phyloP scores from a whole-genome alignment of 1,140 invertebrate genomes.

The Hydropsyche tenuis region DNA sequence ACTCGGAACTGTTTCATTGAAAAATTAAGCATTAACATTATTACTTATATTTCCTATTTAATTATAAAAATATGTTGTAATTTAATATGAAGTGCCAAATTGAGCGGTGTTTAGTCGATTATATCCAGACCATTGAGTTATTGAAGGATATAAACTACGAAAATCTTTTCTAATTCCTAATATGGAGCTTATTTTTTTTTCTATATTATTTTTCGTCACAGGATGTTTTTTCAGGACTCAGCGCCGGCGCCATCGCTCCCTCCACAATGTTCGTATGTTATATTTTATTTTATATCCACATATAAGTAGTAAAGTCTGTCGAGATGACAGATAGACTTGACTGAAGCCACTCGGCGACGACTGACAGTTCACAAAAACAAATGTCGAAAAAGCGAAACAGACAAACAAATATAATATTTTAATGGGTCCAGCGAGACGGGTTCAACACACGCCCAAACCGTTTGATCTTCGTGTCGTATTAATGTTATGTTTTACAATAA shows the following conservation, averaged over 20 bases:
- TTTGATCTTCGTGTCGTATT: constrained; percentile 15
- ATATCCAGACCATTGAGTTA: too few species aligned
- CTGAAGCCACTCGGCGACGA: constrained; percentile 35
- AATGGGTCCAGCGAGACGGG: constrained; percentile 22
- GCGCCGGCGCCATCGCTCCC: constrained; percentile 33
- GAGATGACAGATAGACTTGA: constrained; percentile 32
- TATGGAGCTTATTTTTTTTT: neutral
- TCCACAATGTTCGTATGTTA: neutral
- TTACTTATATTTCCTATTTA: too few species aligned
- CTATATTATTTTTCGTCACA: neutral
- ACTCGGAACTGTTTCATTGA: too few species aligned
- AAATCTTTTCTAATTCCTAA: too few species aligned
- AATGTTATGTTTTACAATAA: neutral
- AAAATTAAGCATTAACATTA: too few species aligned
- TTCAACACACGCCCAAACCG: constrained; percentile 5
- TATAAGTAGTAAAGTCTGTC: neutral
- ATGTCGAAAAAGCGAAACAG: neutral
- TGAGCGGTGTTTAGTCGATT: too few species aligned
- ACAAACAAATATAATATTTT: constrained; percentile 39
- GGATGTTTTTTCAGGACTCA: constrained; percentile 35
- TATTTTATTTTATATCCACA: constrained; percentile 15
- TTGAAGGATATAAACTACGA: too few species aligned
- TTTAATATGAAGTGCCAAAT: too few species aligned
- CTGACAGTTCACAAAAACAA: constrained; percentile 32
- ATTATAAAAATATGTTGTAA: too few species aligned